Evolutionary conservation across 2,888 invertebrate species (phyloP), one percentile per base, ranked within the genome.

Genomic region (Mamestra brassicae): DNA sequence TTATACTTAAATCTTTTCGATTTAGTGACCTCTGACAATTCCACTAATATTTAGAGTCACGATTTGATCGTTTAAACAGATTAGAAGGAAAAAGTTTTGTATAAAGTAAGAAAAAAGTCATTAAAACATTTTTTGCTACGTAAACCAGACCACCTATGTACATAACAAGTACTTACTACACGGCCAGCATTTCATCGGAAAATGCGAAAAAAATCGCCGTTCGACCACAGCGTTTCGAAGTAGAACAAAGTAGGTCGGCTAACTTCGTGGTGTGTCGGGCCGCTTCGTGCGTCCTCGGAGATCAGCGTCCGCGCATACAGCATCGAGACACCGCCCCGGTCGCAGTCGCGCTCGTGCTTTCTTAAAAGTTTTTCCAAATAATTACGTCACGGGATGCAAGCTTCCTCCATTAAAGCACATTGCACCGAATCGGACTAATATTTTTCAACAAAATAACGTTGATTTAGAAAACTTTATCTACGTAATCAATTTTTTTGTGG

Each of bases 241-340:
- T 94, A 93, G 92, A 89, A 90, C 93, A 91, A 96, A 94, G 95
- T 96, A 93, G 96, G 96, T 96, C 96, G 96, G 94, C 83, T 89
- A 87, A 83, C 89, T 90, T 95, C 96, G 96, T 85, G 79, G 76
- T 54, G 72, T 81, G 57, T 94, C 96, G 95, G 92, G 42, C 71
- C 86, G 78, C 89, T 91, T 94, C 95, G 95, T 89, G 80, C 68
- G 80, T 80, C 80, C 87, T 92, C 93, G 92, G 91, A 76, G 80
- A 89, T 86, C 88, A 88, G 91, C 95, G 95, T 89, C 77, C 80
- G 94, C 94, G 93, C 96, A 95, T 89, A 95, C 92, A 90, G 91
- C 93, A 88, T 90, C 90, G 91, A 93, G 92, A 92, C 92, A 87
- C 89, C 93, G 93, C 89, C 90, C 89, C 89, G 92, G 89, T 83